Evolutionary conservation across 2,888 invertebrate species (phyloP), one percentile per base, ranked within the genome.

Genomic region (Epiblema foenella): DNA sequence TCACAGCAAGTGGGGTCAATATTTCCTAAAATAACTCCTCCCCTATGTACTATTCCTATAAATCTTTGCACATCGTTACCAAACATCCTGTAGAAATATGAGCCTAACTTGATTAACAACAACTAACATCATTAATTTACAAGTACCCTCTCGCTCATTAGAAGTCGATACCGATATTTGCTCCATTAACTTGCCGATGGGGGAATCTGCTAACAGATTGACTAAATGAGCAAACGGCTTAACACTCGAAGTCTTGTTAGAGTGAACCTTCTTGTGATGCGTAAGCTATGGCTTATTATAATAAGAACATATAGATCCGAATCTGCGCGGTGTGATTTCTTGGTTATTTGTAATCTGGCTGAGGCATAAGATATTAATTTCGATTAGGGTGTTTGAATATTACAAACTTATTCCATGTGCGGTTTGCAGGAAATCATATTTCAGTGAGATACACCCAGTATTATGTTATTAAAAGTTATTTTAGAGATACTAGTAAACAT

Each of bases 181-280:
- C 69, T 18, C 64, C 69, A 65, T 65, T 69, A 65, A 65, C 58
- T 69, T 5, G 49, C 51, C 56, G 68, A 57, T 64, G 52, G 64
- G 63, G 39, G 52, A 59, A 59, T 69, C 69, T 54, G 69, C 58
- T 24, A 69, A 69, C 69, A 59, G 59, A 69, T 69, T 69, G 69
- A 64, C 42, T 64, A 58, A 65, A 69, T 69, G 69, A 69, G 69
- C 64, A 69, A 69, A 65, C 51, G 69, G 69, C 69, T 69, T 65
- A 65, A 9, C 64, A 64, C 68, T n/a, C 56, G 18, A 24, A 59
- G 62, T 52, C 64, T 65, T 65, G 65, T 59, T 65, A 65, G 69
- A 51, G 64, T 42, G 69, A 69, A 57, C 63, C 63, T n/a, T 69
- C 49, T 69, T 57, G 69, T 51, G 17, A 58, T 49, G 57, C 49